Evolutionary conservation across 2,888 invertebrate species (phyloP).

Genomic region (Chorisops tibialis): DNA sequence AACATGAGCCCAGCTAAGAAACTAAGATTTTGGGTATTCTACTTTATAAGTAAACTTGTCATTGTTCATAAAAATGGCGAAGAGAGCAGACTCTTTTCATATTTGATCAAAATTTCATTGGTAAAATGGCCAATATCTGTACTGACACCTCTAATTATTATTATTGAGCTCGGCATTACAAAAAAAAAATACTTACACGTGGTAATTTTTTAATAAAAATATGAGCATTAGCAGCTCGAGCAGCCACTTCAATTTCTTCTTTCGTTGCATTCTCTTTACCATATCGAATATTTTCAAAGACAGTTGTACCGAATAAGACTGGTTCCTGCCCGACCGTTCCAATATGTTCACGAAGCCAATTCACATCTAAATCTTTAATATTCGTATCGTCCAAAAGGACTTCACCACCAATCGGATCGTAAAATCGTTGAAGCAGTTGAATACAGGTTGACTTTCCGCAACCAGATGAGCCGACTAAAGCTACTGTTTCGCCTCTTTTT

Average conservation of each 20-base stretch:
- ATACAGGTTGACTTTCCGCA: slow-evolving; percentile 77
- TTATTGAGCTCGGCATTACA: no score
- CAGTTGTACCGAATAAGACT: slow-evolving; percentile 77
- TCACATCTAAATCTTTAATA: slow-evolving; percentile 68
- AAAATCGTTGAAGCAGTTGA: slow-evolving; percentile 70
- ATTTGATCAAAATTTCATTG: no score
- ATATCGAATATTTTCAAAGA: slow-evolving; percentile 82
- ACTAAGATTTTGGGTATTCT: no score
- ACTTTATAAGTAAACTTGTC: no score
- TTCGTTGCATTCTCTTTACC: slow-evolving; percentile 67
- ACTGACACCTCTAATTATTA: no score
- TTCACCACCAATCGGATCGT: slow-evolving; percentile 64
- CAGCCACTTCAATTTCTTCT: slow-evolving; percentile 66
- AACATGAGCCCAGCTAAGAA: no score
- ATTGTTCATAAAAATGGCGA: no score
- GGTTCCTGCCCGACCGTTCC: slow-evolving; percentile 92
- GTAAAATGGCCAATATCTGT: no score
- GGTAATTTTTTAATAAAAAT: slow-evolving; percentile 71
- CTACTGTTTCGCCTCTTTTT: slow-evolving; percentile 70
- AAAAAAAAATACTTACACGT: slow-evolving; percentile 53
- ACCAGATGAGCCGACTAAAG: slow-evolving; percentile 69
- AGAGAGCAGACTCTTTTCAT: no score
- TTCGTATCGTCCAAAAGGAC: slow-evolving; percentile 65
- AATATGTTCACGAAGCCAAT: slow-evolving; percentile 78
- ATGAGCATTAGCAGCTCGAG: slow-evolving; percentile 73